Conservation (phyloP, 2,797 vertebrate species). For the Balearica regulorum region DNA sequence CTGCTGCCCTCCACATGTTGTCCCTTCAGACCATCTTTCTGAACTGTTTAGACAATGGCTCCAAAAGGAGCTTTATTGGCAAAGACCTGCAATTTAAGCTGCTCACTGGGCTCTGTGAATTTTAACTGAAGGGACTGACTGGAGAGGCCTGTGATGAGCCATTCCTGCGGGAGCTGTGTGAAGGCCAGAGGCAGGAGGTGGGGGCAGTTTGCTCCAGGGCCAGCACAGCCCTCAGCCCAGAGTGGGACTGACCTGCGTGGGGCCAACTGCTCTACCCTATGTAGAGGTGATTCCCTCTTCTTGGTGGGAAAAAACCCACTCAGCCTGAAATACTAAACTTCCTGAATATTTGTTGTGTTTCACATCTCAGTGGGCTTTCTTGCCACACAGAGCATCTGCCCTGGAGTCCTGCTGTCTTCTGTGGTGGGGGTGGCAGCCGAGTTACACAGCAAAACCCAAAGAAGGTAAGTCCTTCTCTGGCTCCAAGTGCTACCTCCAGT, state of each 20-base stretch:
- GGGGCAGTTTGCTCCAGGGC: background rate
- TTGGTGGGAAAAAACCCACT: accelerated
- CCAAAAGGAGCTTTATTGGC: background rate
- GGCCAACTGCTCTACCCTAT: background rate
- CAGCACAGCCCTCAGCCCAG: too few relatives aligned
- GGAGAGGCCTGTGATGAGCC: background rate
- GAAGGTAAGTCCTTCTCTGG: background rate
- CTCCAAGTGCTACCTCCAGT: background rate
- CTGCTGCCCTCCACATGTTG: background rate
- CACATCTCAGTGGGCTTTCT: accelerated
- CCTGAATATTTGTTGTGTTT: background rate
- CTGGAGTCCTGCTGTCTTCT: background rate
- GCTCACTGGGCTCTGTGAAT: background rate
- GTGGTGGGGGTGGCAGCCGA: accelerated
- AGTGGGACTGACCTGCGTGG: background rate
- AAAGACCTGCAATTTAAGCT: background rate
- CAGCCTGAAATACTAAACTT: background rate
- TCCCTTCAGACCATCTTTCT: background rate
- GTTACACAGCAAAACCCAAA: background rate
- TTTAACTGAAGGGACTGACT: background rate
- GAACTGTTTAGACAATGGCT: background rate
- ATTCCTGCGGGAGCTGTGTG: background rate
- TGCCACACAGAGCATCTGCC: background rate
- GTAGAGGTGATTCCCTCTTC: background rate
- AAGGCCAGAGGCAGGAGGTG: background rate